phyloP scores from a whole-genome alignment of 2,797 vertebrate species.

The Strix occidentalis region DNA sequence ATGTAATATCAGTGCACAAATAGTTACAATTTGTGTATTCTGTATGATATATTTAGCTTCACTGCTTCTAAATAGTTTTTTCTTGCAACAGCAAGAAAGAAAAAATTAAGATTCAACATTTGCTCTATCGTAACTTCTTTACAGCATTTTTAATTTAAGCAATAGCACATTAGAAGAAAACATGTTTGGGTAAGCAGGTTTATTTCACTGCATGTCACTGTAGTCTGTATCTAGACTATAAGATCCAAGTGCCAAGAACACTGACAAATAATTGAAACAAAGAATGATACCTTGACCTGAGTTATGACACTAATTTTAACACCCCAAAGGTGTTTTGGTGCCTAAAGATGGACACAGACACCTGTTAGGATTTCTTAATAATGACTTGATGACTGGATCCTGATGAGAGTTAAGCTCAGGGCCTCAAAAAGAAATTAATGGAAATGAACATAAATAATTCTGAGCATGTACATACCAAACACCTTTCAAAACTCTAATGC shows the following conservation, averaged over 20 bases:
- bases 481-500: background rate
- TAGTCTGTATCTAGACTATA: background rate
- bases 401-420: background rate
- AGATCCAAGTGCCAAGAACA: background rate
- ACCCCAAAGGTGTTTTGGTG: background rate
- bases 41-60: background rate
- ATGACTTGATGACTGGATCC: background rate
- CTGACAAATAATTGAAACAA: background rate
- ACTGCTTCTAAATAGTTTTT: background rate
- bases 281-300: background rate
- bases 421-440: background rate
- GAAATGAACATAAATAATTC: background rate
- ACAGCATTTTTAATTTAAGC: background rate
- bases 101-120: background rate
- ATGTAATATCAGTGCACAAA: background rate
- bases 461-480: background rate
- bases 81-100: background rate
- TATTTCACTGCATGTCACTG: background rate
- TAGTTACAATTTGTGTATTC: background rate
- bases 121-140: background rate
- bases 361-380: background rate
- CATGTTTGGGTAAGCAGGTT: background rate
- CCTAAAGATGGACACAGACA: background rate
- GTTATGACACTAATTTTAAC: background rate
- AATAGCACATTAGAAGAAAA: background rate